Base-by-base conservation (phyloP, 1,140 invertebrate species). In the Orchesella cincta region DNA sequence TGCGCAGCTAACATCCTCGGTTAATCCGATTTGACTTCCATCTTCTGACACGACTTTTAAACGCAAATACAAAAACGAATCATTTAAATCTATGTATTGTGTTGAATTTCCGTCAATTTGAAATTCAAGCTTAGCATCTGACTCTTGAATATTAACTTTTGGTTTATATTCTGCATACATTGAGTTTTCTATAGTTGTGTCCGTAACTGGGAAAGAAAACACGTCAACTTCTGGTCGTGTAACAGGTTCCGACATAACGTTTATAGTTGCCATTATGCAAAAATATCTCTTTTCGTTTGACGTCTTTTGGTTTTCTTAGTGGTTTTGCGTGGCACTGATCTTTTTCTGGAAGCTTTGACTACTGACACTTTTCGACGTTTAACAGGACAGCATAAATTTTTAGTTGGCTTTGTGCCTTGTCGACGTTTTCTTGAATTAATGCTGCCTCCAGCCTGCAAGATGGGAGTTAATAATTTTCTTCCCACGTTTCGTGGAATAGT, bases 61-160 rank as follows among this genome's bases (percentile, higher is more conserved):
- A 26, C 26, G 20, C 20, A 77, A 1, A 20, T 74, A 74, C 26
- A 77, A 35, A 70, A 77, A 80, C 28, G 5, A 36, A 67, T 80
- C 79, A 34, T 73, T 46, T n/a, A 80, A 36, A 64, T 80, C 76
- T 20, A 77, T 35, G 75, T 80, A 80, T 1, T 75, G 74, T 64
- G 75, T 62, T 5, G 67, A n/a, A 36, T 57, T 73, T 3, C 73
- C 76, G 75, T 36, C 28, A 29, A 80, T 67, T 52, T 51, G 12
- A 64, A 80, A 80, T 76, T 80, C 79, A 20, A 80, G 39, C 74
- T 77, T 80, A 12, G 36, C 14, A 16, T 20, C 29, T 31, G 26
- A 62, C 31, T 77, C 79, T n/a, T 28, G 18, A 14, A 80, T 70
- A 51, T 72, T 75, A 0, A 80, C 79, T 23, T 71, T 18, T 23